Percentiles rank a stretch among this genome's conserved stretches.
These are phyloP conservation scores for Muraenolepis orangiensis DNA, from an alignment of 2,797 vertebrate species.

Conservation along the genomic window DNA sequence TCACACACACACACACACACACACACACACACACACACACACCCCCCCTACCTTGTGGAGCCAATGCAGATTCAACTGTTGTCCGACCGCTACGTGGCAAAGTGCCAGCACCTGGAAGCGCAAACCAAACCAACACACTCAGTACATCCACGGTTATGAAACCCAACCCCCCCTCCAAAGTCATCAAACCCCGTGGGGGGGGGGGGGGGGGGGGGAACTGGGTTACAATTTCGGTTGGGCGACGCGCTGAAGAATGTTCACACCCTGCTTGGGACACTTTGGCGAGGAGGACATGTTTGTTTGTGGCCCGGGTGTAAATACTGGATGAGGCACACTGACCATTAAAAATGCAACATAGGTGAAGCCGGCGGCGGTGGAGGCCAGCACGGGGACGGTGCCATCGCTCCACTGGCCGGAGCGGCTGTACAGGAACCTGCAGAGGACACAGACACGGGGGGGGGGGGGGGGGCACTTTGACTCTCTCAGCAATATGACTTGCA, in stretches of 20 bases:
- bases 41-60: conserved; percentile 73
- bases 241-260: conserved; percentile 4
- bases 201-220: neutral
- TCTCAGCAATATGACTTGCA: too few species aligned
- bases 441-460: neutral
- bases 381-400: conserved; percentile 90
- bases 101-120: conserved; percentile 73
- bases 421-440: conserved; percentile 90
- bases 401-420: conserved; percentile 93
- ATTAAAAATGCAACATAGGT: conserved; percentile 87
- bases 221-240: neutral
- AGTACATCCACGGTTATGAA: neutral
- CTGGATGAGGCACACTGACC: conserved; percentile 70
- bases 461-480: neutral
- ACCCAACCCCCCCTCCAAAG: conserved; percentile 10
- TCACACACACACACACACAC: conserved; percentile 15
- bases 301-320: neutral
- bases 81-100: conserved; percentile 75
- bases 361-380: conserved; percentile 88
- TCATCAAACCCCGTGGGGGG: neutral
- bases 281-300: neutral
- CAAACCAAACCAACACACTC: conserved; percentile 14
- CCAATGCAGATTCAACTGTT: conserved; percentile 82
- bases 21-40: conserved; percentile 9
- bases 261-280: neutral